These are phyloP conservation scores for Varecia variegata DNA, from an alignment of 2,797 vertebrate species.

Conservation along the genomic window DNA sequence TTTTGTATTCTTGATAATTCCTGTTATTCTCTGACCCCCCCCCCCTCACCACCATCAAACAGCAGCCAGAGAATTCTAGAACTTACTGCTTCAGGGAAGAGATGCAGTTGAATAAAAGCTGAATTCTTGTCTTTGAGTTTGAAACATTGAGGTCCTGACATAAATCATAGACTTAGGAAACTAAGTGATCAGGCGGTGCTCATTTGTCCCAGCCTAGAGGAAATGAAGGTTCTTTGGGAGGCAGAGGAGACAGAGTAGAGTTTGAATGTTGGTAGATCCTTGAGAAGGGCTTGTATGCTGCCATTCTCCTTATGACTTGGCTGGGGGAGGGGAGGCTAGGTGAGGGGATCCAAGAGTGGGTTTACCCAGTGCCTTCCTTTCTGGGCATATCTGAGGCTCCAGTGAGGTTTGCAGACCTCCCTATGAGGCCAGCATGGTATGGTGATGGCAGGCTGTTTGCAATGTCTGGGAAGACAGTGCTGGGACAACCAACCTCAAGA, in stretches of 20 bases:
- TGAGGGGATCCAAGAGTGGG: neutral
- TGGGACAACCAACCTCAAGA: neutral
- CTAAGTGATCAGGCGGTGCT: neutral
- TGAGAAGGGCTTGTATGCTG: neutral
- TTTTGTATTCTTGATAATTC: neutral
- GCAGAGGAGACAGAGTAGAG: neutral
- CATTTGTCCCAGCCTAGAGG: conserved; percentile 12
- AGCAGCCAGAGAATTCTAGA: neutral
- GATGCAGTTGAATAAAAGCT: conserved; percentile 12
- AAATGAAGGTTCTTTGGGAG: neutral
- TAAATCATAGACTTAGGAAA: conserved; percentile 50
- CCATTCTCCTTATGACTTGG: neutral
- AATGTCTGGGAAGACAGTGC: neutral
- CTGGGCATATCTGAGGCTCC: neutral
- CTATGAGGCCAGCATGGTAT: neutral
- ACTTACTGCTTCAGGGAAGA: conserved; percentile 14
- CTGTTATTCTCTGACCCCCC: neutral
- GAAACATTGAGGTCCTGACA: neutral
- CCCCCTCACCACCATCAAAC: neutral
- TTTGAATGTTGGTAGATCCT: neutral
- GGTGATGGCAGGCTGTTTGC: neutral
- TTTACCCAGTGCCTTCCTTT: neutral
- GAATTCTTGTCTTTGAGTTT: conserved; percentile 41
- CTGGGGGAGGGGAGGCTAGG: neutral
- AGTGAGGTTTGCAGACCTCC: neutral